These are phyloP conservation scores for Notarius lentiginosus DNA, from an alignment of 2,113 vertebrate genomes.

Conservation along the genomic window DNA sequence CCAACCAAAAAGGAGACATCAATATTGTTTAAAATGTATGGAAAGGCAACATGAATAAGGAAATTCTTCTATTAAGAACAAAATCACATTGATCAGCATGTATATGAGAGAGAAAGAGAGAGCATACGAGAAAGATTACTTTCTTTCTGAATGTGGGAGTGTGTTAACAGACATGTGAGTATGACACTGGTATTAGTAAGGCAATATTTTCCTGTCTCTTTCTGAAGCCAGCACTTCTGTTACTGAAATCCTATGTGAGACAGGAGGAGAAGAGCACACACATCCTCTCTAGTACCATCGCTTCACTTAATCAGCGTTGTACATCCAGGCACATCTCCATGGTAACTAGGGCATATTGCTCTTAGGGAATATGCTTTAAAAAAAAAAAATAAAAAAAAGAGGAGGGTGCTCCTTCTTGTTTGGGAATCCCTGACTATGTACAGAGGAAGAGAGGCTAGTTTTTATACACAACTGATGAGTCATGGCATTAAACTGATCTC, in stretches of 20 bases:
- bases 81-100: conserved; percentile 1
- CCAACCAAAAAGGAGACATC: neutral
- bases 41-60: neutral
- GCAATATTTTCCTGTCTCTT: conserved; percentile 15
- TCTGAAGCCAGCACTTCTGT: neutral
- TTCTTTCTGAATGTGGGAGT: conserved; percentile 1
- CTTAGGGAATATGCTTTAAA: conserved; percentile 32
- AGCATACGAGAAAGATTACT: neutral
- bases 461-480: neutral
- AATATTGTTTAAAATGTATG: neutral
- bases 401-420: neutral
- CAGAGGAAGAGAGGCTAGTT: neutral
- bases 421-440: conserved; percentile 14
- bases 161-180: conserved; percentile 15
- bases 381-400: neutral
- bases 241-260: neutral
- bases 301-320: conserved; percentile 50
- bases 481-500: neutral
- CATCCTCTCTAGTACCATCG: conserved; percentile 44
- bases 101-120: neutral
- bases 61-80: neutral
- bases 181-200: conserved; percentile 1
- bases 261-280: neutral
- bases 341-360: conserved; percentile 47
- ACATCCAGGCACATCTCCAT: conserved; percentile 58